phyloP scores from a whole-genome alignment of 2,888 invertebrate species.

The Yponomeuta plumbellus region DNA sequence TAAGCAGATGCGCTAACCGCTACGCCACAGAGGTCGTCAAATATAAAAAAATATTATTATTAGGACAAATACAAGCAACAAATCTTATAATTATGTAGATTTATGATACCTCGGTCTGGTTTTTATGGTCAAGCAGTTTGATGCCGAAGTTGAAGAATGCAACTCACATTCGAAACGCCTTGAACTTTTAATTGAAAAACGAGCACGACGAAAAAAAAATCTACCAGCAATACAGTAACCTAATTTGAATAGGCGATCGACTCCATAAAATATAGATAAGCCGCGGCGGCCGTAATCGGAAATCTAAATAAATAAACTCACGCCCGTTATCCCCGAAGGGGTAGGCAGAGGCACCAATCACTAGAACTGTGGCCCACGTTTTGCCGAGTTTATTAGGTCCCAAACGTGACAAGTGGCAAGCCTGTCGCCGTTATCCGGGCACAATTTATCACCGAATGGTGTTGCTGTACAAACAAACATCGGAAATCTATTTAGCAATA shows the following conservation, averaged over 20 bases:
- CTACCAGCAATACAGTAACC: background rate
- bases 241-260: background rate
- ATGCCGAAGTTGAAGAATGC: background rate
- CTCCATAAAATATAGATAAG: slow-evolving; percentile 1
- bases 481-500: background rate
- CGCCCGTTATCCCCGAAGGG: no score
- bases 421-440: no score
- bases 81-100: background rate
- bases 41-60: no score
- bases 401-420: no score
- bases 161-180: background rate
- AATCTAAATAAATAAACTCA: no score
- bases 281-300: background rate
- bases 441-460: no score
- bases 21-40: no score
- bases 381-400: no score
- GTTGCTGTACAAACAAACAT: no score
- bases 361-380: no score
- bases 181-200: background rate
- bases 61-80: background rate
- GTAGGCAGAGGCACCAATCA: no score
- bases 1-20: no score
- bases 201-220: background rate
- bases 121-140: background rate
- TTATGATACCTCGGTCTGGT: background rate